A percentile compares a stretch with the other conserved stretches of the same genome.
Evolutionary conservation across 2,113 vertebrate genomes (phyloP).

Genomic region (Pleuronectes platessa): DNA sequence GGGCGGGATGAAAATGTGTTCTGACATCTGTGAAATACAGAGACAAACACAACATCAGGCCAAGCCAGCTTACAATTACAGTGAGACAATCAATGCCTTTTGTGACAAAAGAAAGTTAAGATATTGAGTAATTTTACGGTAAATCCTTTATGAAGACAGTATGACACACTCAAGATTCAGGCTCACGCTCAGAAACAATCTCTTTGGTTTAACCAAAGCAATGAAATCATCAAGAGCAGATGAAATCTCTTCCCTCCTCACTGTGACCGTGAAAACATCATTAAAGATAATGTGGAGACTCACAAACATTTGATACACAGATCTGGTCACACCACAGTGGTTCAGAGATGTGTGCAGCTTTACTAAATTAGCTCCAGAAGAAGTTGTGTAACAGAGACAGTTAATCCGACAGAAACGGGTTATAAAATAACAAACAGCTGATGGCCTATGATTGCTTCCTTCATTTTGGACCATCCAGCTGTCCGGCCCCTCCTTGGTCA

Average conservation of each 20-base stretch:
- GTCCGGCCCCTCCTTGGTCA: no score
- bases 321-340: neutral
- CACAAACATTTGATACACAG: neutral
- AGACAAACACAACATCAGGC: conserved; percentile 8
- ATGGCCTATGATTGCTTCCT: no score
- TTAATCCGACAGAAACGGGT: no score
- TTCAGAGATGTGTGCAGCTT: neutral
- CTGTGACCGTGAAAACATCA: neutral
- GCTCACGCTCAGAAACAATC: neutral
- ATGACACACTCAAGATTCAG: neutral
- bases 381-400: neutral
- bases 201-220: neutral
- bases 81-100: neutral
- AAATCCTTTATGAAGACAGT: neutral
- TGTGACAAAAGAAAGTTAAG: no score
- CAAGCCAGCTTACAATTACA: neutral
- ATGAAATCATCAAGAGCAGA: neutral
- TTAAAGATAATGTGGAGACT: neutral
- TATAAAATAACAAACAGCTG: no score
- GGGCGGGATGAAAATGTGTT: conserved; percentile 22
- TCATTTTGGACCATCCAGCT: no score
- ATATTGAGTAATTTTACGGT: no score
- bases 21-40: conserved; percentile 26
- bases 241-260: neutral
- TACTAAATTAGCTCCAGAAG: neutral